A percentile compares a stretch with the other conserved stretches of the same genome.
Evolutionary conservation across 2,888 invertebrate genomes (phyloP).

Genomic region (Ormyrus thymus): DNA sequence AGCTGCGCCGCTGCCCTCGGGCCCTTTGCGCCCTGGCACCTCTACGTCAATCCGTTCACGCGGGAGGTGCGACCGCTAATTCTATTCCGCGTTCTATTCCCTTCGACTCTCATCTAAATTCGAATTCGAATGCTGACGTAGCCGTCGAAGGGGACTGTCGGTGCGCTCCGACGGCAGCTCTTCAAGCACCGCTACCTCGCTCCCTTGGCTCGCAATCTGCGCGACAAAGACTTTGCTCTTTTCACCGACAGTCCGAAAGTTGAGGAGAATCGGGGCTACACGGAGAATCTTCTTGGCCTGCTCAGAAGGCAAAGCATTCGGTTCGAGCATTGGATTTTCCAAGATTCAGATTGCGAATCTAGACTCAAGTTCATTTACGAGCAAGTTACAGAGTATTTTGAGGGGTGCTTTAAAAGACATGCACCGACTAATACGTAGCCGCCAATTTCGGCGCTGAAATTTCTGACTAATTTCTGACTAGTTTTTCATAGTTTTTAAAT

Average conservation of each 20-base stretch:
- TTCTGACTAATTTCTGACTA: no score
- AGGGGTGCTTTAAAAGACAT: constrained; percentile 12
- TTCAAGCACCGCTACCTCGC: constrained; percentile 6
- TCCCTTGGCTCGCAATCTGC: constrained; percentile 3
- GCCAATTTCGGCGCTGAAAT: no score
- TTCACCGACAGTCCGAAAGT: not conserved
- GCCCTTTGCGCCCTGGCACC: constrained; percentile 43
- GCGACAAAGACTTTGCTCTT: constrained; percentile 13
- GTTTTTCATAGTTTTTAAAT: no score
- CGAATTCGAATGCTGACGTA: not conserved
- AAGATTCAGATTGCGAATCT: not conserved
- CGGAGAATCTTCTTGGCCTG: not conserved
- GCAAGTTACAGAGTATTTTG: constrained; percentile 1
- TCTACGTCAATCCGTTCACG: constrained; percentile 41
- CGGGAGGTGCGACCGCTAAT: constrained; percentile 14
- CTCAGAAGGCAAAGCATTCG: not conserved
- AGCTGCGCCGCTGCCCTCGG: constrained; percentile 36
- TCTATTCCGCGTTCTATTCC: not conserved
- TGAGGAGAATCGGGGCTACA: not conserved
- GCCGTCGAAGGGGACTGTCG: not conserved
- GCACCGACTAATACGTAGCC: no score
- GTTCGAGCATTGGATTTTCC: not conserved
- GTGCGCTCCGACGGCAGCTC: not conserved
- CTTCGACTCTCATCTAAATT: no score
- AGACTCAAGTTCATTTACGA: constrained; percentile 2